Conservation (phyloP, 2,113 vertebrate genomes). For the Nannospalax galili region DNA sequence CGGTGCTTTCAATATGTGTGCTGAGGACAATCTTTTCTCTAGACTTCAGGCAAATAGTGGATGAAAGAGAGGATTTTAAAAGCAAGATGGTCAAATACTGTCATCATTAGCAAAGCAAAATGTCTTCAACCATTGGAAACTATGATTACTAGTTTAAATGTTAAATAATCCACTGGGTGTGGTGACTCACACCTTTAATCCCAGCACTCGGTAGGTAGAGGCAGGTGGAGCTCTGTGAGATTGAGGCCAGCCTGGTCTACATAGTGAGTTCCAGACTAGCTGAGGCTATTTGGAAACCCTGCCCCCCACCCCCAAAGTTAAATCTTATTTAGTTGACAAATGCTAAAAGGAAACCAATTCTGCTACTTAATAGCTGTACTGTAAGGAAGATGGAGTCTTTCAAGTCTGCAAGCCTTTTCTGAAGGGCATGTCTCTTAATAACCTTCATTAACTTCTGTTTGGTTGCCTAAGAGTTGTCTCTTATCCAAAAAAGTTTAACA, state of each 20-base stretch:
- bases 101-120: constrained; percentile 33
- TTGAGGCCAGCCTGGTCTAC: too few relatives aligned
- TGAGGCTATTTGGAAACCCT: too few relatives aligned
- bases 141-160: constrained; percentile 10
- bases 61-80: constrained; percentile 20
- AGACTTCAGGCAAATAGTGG: not conserved
- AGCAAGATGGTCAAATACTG: not conserved
- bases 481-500: constrained; percentile 87
- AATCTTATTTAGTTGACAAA: constrained; percentile 4
- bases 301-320: not conserved
- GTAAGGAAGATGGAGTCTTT: not conserved
- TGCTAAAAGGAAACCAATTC: not conserved
- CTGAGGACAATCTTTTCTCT: not conserved
- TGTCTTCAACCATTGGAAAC: not conserved
- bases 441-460: constrained; percentile 82
- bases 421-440: constrained; percentile 85
- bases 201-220: too few relatives aligned
- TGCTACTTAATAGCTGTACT: not conserved
- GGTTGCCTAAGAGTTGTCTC: constrained; percentile 86
- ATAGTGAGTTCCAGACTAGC: too few relatives aligned
- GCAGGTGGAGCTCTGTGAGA: too few relatives aligned
- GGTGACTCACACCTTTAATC: too few relatives aligned
- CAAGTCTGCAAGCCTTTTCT: constrained; percentile 55
- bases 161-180: not conserved
- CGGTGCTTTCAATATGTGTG: not conserved